Evolutionary conservation across 2,113 vertebrate genomes (phyloP), one percentile per base, ranked within the genome.

Genomic region (Perca fluviatilis): DNA sequence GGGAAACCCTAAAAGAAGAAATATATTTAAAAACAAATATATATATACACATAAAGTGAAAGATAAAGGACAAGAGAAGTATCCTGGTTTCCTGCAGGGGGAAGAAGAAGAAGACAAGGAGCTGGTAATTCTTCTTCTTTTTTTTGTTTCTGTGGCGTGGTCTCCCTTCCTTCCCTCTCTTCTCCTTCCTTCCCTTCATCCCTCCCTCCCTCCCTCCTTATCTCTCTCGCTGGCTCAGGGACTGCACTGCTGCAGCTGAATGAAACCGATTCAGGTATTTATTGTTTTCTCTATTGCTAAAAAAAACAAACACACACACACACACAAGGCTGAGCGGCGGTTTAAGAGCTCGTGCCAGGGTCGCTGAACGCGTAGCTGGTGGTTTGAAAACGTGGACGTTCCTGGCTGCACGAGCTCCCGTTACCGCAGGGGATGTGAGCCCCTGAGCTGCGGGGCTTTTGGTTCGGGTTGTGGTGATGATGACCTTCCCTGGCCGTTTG

Each of bases 231-330:
- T 63, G 70, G 85, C 70, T 78, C 83, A 63, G 83, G 84, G 66
- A 86, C 87, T 72, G 91, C 92, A 89, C 83, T 74, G 90, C 92
- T 89, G 91, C 92, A 88, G 89, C 81, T 91, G 67, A 86, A 85
- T 89, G 76, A 84, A 86, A 86, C 79, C 25, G 74, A 74, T 57
- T 54, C 51, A 75, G 73, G 65, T 82, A 64, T 77, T 76, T 68
- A 58, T 76, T 80, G 11, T 65, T 64, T 7, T 60, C n/a, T 54
- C 27, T 79, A 10, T 43, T 33, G 25, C 66, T 73, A 5, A 46
- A 12, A 30, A 30, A 23, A 40, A 33, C 33, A 33, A 5, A 33
- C 33, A 60, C 51, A 77, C 13, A 49, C 64, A 51, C 54, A 15
- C 27, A 8, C 75, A 14, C n/a, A 7, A 16, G 36, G 16, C 14